A percentile compares a stretch with the other conserved stretches of the same genome.
phyloP scores from a whole-genome alignment of 1,140 invertebrate genomes.

The Zaprionus vittiger region DNA sequence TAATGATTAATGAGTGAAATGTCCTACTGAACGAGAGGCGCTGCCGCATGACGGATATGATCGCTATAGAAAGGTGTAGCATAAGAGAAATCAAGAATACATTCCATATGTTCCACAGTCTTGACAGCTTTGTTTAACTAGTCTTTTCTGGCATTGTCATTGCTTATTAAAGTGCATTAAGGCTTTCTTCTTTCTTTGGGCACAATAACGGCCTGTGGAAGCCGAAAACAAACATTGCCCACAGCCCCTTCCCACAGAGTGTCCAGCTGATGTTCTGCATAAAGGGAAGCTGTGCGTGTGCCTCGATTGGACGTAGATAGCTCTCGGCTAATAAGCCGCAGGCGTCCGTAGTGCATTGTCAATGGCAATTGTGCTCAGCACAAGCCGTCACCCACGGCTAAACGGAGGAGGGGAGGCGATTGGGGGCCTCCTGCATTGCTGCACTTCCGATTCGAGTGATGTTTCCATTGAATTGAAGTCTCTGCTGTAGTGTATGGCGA shows the following conservation, averaged over 20 bases:
- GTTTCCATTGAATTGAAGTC: not conserved
- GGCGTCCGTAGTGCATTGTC: constrained; percentile 35
- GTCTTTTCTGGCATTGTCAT: no score
- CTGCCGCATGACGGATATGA: no score
- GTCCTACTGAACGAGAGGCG: no score
- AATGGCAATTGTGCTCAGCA: constrained; percentile 13
- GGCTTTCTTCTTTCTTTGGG: not conserved
- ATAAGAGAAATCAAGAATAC: no score
- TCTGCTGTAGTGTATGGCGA: not conserved
- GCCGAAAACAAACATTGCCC: constrained; percentile 29
- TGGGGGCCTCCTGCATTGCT: not conserved
- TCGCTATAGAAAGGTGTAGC: no score
- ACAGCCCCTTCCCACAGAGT: not conserved
- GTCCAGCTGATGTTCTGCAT: not conserved
- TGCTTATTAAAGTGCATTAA: not conserved
- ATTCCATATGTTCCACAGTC: not conserved
- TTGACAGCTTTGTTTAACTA: not conserved
- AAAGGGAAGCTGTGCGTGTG: not conserved
- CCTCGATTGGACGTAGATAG: not conserved
- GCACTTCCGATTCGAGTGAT: not conserved
- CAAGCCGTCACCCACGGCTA: not conserved
- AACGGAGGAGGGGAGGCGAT: not conserved
- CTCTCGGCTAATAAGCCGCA: constrained; percentile 39
- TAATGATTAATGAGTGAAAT: no score
- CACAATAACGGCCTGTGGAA: no score